Base-by-base conservation (phyloP, 2,113 vertebrate species). In the Coryphaenoides rupestris region DNA sequence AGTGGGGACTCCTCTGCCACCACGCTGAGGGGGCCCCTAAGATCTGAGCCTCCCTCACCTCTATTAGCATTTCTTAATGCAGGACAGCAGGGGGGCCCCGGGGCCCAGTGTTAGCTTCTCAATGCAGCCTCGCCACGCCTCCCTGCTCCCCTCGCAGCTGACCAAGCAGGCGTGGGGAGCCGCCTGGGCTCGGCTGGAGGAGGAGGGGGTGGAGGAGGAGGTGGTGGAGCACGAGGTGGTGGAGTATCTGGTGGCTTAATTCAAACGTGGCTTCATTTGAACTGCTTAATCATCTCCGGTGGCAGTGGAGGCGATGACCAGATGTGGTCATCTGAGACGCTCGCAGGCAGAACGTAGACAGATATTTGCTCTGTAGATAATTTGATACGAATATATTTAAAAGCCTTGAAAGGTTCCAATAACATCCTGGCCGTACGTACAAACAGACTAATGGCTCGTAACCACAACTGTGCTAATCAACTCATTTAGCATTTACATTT, bases 21-120 rank as follows among this genome's bases (percentile, higher is more conserved):
- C 89, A 86, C 47, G 66, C 87, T 88, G 89, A 77, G n/a, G n/a
- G n/a, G n/a, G 88, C 72, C 49, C 33, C 72, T 40, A 21, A 84
- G 83, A 87, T 90, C 79, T 84, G 68, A 82, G 78, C 77, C 78
- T 70, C 68, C 77, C 77, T 78, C 58, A 68, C 68, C 80, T 78
- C 71, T 76, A 85, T 88, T 84, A 87, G 84, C 85, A 86, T 92
- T 80, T 84, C 82, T 92, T 87, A 84, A 87, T 86, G 62, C 71
- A 58, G 61, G 81, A 69, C 88, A 85, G 89, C 86, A 83, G 86
- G 89, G 79, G 89, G 84, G 66, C 73, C 58, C 56, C 55, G 65
- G 33, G 6, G 33, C 9, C 60, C 71, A 66, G 77, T 70, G 74
- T 70, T 65, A 73, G 84, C 78, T 84, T 70, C 9, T 84, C 79